Base-by-base conservation (phyloP, 2,113 vertebrate genomes). In the Clarias magur region DNA sequence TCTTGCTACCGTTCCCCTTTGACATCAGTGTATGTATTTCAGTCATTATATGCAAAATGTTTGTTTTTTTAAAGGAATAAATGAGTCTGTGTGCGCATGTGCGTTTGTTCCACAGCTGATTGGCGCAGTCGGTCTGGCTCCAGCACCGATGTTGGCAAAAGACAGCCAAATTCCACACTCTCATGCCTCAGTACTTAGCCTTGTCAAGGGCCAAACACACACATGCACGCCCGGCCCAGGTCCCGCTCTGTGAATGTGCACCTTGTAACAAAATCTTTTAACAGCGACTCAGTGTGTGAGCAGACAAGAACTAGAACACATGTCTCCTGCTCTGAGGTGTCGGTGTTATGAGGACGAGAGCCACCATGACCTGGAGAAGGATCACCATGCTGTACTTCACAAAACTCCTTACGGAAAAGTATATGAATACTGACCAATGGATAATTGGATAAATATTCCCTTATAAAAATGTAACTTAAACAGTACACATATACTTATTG, bases 81-180 rank as follows among this genome's bases (percentile, higher is more conserved):
- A 86, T 85, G 88, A 10, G 68, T 9, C 72, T 80, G 80, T 75
- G 76, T 70, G 68, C 30, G 15, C 57, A 70, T 86, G 83, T 48
- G 42, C 53, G 34, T 63, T 82, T 54, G 76, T 65, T 75, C 67
- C 12, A 86, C 86, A 87, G 78, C 89, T 90, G 87, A 92, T 93
- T 86, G 83, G 84, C 30, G 85, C 88, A 89, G 93, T 95, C 93
- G 85, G 81, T 83, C 91, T 92, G 95, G 93, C 96, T 95, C 95
- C 94, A 94, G 91, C 92, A 91, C 92, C 92, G 87, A 89, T 85
- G 90, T 93, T 96, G 91, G 90, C 96, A 84, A 65, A 92, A 89
- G 85, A 89, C 57, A 92, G 94, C 90, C 91, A 95, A 96, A 97
- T 96, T 96, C 95, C 95, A 95, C 95, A 95, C 89, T 67, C 87